These are phyloP conservation scores for Cephus sareptanus DNA, from an alignment of 2,888 invertebrate genomes.

Conservation along the genomic window DNA sequence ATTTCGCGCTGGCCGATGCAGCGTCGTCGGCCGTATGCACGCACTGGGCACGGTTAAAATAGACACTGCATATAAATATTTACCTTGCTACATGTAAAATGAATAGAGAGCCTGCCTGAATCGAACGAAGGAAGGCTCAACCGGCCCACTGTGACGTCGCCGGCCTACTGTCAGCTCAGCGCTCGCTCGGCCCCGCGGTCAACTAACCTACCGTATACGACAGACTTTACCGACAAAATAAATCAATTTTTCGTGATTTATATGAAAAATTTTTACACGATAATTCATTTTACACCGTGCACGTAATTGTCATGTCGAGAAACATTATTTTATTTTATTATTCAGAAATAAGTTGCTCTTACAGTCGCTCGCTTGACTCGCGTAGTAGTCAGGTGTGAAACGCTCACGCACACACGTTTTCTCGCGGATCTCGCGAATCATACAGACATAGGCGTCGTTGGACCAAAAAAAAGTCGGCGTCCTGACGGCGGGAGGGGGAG, in stretches of 20 bases:
- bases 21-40: conserved; percentile 25
- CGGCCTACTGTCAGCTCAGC: conserved; percentile 69
- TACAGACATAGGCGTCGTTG: conserved; percentile 40
- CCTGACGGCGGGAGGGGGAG: background rate
- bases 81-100: conserved; percentile 67
- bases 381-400: conserved; percentile 64
- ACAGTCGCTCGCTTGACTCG: conserved; percentile 47
- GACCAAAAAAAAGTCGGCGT: conserved; percentile 30
- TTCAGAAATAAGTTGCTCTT: background rate
- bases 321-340: background rate
- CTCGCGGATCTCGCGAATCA: conserved; percentile 42
- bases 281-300: conserved; percentile 25
- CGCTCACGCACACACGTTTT: conserved; percentile 56
- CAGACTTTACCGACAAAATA: conserved; percentile 49
- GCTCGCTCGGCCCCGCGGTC: conserved; percentile 67
- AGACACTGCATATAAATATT: conserved; percentile 57
- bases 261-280: conserved; percentile 25
- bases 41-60: conserved; percentile 44
- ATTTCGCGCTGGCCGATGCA: conserved; percentile 13
- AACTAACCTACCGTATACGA: conserved; percentile 62
- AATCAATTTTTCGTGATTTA: conserved; percentile 33
- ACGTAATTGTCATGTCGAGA: background rate
- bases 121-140: conserved; percentile 65
- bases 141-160: conserved; percentile 69
- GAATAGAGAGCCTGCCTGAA: conserved; percentile 65